Base-by-base conservation (phyloP, 2,888 invertebrate species). In the Drosophila stalkeri region DNA sequence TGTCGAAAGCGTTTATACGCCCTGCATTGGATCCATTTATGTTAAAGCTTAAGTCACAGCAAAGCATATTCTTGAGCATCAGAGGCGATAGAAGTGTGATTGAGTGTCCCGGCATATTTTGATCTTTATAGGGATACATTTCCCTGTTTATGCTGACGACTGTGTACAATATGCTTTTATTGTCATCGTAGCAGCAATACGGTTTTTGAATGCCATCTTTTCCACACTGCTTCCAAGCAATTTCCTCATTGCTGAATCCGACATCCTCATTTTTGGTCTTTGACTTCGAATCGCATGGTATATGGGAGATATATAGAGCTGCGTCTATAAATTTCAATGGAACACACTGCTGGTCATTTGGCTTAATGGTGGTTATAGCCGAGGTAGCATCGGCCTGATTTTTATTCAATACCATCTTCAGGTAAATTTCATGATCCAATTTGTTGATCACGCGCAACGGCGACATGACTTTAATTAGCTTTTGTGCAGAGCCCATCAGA, bases 401-500 rank as follows among this genome's bases (percentile, higher is more conserved):
- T 33, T 80, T 79, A 81, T 93, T 93, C 33, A 87, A 75, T 73
- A 96, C 96, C 90, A 97, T 93, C 89, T 95, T 96, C 1, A 97
- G 92, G 79, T 96, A 95, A 14, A 98, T 94, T 0, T 95, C 92
- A 82, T 96, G 96, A 60, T 96, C 95, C 82, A 98, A 93, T 82
- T 94, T 94, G 93, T 99, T 99, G 62, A 95, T 93, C 3, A 99
- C 94, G 82, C 96, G 95, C 74, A 99, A 94, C 35, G 98, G 98
- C 11, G 99, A 99, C 72, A 99, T 95, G 18, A 99, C 96, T 11
- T 97, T 97, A 8, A 92, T 92, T 0, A 99, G 94, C 93, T 99
- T 99, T 85, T 97, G 96, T 0, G 99, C 99, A 2, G 98, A 98
- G 0, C 98, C 98, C 92, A 98, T 98, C 75, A 99, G 94, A 0